phyloP scores from a whole-genome alignment of 1,140 invertebrate species.

The Drosophila guanche region DNA sequence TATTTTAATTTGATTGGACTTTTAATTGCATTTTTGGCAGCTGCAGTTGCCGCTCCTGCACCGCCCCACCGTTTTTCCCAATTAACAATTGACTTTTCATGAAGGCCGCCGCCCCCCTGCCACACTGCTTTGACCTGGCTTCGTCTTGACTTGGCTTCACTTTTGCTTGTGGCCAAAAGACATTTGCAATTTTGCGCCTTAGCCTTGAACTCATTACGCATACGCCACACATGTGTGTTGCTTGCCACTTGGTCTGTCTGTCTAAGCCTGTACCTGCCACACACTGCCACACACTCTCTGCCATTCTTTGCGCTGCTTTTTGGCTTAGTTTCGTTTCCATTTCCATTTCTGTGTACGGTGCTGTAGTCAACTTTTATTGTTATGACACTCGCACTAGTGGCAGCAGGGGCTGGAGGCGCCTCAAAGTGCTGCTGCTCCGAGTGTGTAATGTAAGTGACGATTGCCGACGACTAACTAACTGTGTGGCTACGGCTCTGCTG shows the following conservation, averaged over 20 bases:
- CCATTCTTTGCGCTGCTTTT: conserved; percentile 8
- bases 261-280: neutral
- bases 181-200: conserved; percentile 48
- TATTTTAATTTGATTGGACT: conserved; percentile 63
- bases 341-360: conserved; percentile 51
- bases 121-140: too few relatives aligned
- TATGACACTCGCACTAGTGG: conserved; percentile 50
- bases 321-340: conserved; percentile 37
- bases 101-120: conserved; percentile 11
- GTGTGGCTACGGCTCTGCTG: neutral
- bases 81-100: conserved; percentile 76
- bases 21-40: conserved; percentile 65
- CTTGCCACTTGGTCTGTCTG: neutral
- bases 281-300: neutral
- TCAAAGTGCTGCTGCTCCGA: conserved; percentile 17
- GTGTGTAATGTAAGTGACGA: conserved; percentile 44
- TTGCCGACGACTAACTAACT: conserved; percentile 69
- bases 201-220: conserved; percentile 76
- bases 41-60: too few relatives aligned
- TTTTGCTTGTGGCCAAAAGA: conserved; percentile 31
- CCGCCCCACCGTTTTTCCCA: conserved; percentile 44
- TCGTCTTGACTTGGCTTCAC: conserved; percentile 29
- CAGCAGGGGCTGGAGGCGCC: conserved; percentile 10
- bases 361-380: conserved; percentile 73
- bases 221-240: conserved; percentile 39